Conservation (phyloP, 2,888 invertebrate genomes). For the Sabatieria punctata region DNA sequence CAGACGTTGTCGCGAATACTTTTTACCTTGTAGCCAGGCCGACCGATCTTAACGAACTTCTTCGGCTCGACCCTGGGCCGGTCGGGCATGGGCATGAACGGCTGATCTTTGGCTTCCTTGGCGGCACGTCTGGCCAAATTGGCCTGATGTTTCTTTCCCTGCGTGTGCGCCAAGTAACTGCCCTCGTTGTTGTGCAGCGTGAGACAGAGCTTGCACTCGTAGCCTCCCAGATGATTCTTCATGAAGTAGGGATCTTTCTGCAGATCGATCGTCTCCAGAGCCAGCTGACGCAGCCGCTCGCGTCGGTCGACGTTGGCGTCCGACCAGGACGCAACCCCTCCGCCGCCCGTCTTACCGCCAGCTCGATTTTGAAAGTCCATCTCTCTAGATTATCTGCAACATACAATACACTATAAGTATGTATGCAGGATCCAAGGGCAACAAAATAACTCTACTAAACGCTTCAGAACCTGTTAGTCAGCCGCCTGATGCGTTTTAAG, state of each 20-base stretch:
- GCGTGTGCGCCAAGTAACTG: conserved; percentile 92
- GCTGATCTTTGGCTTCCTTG: conserved; percentile 93
- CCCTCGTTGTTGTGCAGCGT: conserved; percentile 85
- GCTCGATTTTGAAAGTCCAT: conserved; percentile 99
- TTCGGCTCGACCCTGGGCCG: conserved; percentile 81
- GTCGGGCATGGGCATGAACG: conserved; percentile 44
- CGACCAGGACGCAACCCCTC: conserved; percentile 96
- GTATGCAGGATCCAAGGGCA: too few species aligned
- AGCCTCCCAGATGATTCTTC: conserved; percentile 96
- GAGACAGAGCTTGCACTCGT: conserved; percentile 94
- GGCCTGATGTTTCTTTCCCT: conserved; percentile 98
- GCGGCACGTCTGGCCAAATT: conserved; percentile 92
- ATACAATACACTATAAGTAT: too few species aligned
- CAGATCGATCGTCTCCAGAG: conserved; percentile 91
- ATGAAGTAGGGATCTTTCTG: conserved; percentile 99
- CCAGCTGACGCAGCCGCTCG: conserved; percentile 82
- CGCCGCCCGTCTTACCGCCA: conserved; percentile 97
- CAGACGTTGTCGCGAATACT: neutral
- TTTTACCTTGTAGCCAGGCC: conserved; percentile 67
- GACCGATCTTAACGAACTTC: conserved; percentile 97
- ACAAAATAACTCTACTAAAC: too few species aligned
- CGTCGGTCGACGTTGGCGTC: conserved; percentile 92
- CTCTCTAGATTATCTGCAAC: too few species aligned
- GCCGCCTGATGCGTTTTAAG: too few species aligned
- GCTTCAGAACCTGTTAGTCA: too few species aligned